Percentiles rank a stretch among this genome's conserved stretches.
Conservation (phyloP, 2,113 vertebrate species). For the Brevimyrus niger region DNA sequence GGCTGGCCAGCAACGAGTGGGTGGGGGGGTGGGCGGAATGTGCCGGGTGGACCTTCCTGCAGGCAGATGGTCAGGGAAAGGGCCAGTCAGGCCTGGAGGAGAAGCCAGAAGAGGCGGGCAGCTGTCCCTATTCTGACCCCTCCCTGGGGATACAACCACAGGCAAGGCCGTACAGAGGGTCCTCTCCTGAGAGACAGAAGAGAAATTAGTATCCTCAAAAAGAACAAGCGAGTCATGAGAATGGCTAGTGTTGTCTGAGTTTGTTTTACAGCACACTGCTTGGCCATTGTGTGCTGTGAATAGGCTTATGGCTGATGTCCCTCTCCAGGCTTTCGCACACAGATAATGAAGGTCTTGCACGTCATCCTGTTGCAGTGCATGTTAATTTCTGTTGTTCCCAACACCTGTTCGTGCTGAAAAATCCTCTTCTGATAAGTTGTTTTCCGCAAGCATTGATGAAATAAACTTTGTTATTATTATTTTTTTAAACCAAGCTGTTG, state of each 20-base stretch:
- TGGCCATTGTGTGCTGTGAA: conserved; percentile 27
- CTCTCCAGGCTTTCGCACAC: background rate
- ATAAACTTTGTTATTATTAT: background rate
- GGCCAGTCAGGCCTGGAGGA: conserved; percentile 34
- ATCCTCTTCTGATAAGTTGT: conserved; percentile 2
- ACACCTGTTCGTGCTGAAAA: conserved; percentile 29
- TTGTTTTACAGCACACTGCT: conserved; percentile 10
- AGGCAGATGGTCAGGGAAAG: conserved; percentile 59
- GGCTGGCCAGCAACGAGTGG: background rate
- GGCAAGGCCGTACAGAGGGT: conserved; percentile 30
- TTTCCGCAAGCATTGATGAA: background rate
- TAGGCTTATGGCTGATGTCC: background rate
- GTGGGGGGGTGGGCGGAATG: conserved; percentile 5
- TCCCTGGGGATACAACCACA: conserved; percentile 37
- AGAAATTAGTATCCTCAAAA: conserved; percentile 20
- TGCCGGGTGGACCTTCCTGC: conserved; percentile 2
- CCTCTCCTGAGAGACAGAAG: conserved; percentile 30
- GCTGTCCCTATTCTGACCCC: conserved; percentile 46
- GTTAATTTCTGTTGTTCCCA: background rate
- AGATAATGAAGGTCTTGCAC: background rate
- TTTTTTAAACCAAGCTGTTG: background rate
- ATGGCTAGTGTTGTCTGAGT: conserved; percentile 14
- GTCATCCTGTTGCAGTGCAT: background rate
- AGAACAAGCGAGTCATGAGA: conserved; percentile 42
- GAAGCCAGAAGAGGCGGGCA: conserved; percentile 32